Percentiles rank a stretch among this genome's conserved stretches.
These are phyloP conservation scores for Sepioteuthis lessoniana DNA, from an alignment of 2,888 invertebrate genomes.

Conservation along the genomic window DNA sequence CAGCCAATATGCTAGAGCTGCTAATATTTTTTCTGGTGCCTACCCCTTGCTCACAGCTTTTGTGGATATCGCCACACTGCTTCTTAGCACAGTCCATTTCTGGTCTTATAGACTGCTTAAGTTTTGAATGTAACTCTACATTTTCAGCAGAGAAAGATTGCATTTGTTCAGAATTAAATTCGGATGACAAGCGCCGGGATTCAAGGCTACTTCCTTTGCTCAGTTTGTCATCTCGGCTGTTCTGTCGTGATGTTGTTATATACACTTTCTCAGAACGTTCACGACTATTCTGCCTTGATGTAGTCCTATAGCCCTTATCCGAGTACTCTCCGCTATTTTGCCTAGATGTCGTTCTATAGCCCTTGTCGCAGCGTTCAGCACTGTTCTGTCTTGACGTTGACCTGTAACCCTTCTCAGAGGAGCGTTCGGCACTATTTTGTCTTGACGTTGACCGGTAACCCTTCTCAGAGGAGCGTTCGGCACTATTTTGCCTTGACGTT, in stretches of 20 bases:
- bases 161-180: conserved; percentile 6
- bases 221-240: background rate
- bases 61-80: background rate
- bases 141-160: background rate
- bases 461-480: background rate
- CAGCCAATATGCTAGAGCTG: conserved; percentile 24
- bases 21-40: background rate
- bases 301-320: background rate
- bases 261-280: background rate
- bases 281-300: background rate
- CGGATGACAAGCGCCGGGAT: background rate
- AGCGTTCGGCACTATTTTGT: background rate
- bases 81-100: conserved; percentile 33
- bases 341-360: background rate
- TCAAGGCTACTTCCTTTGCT: background rate
- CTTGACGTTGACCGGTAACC: background rate
- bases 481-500: background rate
- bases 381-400: background rate
- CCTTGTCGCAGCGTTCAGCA: background rate
- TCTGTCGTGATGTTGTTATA: background rate
- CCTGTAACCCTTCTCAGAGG: background rate
- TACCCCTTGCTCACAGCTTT: background rate
- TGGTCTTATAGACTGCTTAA: background rate
- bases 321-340: background rate
- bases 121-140: background rate